Evolutionary conservation across 2,888 invertebrate genomes (phyloP).

Genomic region (Chalcosyrphus nemorum): DNA sequence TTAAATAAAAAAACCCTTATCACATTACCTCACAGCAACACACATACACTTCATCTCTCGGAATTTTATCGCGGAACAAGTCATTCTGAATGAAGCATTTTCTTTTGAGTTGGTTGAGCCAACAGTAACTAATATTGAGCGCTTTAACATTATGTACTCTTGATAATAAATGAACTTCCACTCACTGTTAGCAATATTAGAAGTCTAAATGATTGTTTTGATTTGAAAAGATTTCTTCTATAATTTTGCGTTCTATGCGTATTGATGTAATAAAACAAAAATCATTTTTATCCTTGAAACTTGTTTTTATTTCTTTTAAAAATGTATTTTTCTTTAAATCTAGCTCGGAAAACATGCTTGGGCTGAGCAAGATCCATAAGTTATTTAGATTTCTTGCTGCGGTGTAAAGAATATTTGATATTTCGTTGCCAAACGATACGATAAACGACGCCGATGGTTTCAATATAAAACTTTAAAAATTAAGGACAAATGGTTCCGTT

Average conservation of each 20-base stretch:
- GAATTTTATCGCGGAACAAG: neutral
- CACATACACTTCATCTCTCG: neutral
- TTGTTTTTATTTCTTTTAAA: neutral
- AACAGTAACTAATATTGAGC: conserved; percentile 14
- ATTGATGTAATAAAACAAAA: conserved; percentile 30
- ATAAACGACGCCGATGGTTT: too few relatives aligned
- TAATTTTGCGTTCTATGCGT: conserved; percentile 21
- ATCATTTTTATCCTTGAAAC: conserved; percentile 33
- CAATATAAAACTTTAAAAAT: too few relatives aligned
- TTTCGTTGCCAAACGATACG: too few relatives aligned
- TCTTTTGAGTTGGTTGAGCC: conserved; percentile 13
- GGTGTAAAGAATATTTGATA: too few relatives aligned
- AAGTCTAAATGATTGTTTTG: conserved; percentile 27
- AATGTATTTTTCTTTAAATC: too few relatives aligned
- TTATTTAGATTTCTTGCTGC: too few relatives aligned
- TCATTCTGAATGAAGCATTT: conserved; percentile 58
- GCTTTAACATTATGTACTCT: conserved; percentile 37
- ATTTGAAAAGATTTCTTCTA: conserved; percentile 16
- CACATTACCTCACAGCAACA: neutral
- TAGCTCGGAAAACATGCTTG: too few relatives aligned
- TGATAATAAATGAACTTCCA: conserved; percentile 29
- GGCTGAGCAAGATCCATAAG: too few relatives aligned
- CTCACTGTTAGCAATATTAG: conserved; percentile 38
- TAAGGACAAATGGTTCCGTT: too few relatives aligned
- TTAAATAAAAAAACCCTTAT: conserved; percentile 79